Evolutionary conservation across 2,888 invertebrate species (phyloP).

Genomic region (Calephelis perditalis): DNA sequence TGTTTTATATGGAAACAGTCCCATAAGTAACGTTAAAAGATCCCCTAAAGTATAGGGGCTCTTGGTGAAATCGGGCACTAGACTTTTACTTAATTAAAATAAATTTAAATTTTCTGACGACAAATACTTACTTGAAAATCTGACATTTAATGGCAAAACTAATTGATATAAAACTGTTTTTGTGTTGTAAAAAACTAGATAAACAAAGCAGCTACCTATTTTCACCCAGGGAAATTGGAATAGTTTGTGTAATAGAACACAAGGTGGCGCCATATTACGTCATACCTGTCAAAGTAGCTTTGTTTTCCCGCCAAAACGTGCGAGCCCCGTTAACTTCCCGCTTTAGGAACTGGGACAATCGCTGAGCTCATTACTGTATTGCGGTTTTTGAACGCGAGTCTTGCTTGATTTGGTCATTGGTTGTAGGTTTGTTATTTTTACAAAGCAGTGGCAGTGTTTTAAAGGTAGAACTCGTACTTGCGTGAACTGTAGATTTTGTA

Average conservation of each 20-base stretch:
- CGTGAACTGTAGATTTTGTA: too few relatives aligned
- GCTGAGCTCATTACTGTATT: slow-evolving; percentile 30
- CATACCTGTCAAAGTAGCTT: slow-evolving; percentile 40
- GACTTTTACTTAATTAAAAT: background rate
- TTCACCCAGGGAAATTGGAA: slow-evolving; percentile 32
- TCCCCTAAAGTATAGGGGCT: too few relatives aligned
- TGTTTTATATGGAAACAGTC: too few relatives aligned
- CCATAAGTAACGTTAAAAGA: too few relatives aligned
- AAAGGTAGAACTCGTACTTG: too few relatives aligned
- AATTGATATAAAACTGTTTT: slow-evolving; percentile 4
- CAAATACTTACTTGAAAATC: background rate
- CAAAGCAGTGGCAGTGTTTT: too few relatives aligned
- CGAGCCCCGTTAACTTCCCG: slow-evolving; percentile 19
- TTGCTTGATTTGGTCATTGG: slow-evolving; percentile 24
- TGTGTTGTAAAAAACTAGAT: slow-evolving; percentile 18
- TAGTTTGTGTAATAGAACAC: slow-evolving; percentile 33
- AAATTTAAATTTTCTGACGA: background rate
- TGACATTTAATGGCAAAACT: slow-evolving; percentile 12
- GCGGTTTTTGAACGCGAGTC: slow-evolving; percentile 29
- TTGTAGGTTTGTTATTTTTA: background rate
- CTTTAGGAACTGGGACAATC: slow-evolving; percentile 29
- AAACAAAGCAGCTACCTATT: slow-evolving; percentile 22
- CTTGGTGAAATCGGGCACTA: too few relatives aligned
- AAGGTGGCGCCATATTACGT: slow-evolving; percentile 41
- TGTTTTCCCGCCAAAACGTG: slow-evolving; percentile 30